Conservation (phyloP, 2,888 invertebrate species). For the Odontocolon sp. region DNA sequence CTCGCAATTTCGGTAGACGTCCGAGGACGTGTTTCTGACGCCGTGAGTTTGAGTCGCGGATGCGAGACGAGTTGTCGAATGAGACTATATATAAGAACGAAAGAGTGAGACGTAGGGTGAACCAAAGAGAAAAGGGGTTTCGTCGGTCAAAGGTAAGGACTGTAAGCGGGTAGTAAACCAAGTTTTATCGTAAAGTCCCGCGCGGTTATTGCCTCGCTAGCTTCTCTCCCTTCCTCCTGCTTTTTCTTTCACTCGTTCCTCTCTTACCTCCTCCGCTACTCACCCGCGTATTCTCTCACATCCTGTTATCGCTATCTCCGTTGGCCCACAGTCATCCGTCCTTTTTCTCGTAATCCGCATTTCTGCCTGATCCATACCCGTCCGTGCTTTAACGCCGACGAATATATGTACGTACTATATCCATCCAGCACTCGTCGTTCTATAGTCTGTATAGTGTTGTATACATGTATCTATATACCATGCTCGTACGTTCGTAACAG, state of each 20-base stretch:
- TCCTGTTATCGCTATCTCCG: too few species aligned
- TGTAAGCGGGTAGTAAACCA: slow-evolving; percentile 67
- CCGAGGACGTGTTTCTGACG: slow-evolving; percentile 30
- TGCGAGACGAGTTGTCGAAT: not conserved
- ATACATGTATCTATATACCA: not conserved
- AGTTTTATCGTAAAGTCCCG: slow-evolving; percentile 70
- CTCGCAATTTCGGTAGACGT: slow-evolving; percentile 32
- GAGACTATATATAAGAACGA: not conserved
- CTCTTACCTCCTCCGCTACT: slow-evolving; percentile 15
- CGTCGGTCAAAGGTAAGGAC: slow-evolving; percentile 57
- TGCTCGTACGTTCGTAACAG: slow-evolving; percentile 2
- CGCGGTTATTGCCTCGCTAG: slow-evolving; percentile 56
- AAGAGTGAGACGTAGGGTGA: slow-evolving; percentile 21
- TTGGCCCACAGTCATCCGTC: slow-evolving; percentile 45
- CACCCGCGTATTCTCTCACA: slow-evolving; percentile 19
- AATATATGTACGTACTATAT: slow-evolving; percentile 1
- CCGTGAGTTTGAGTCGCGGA: slow-evolving; percentile 16
- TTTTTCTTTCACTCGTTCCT: slow-evolving; percentile 8
- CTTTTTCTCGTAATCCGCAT: slow-evolving; percentile 46
- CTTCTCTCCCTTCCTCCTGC: slow-evolving; percentile 10
- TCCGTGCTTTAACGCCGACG: not conserved
- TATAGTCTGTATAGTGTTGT: not conserved
- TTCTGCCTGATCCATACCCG: slow-evolving; percentile 24
- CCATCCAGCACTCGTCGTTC: not conserved
- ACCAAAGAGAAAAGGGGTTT: slow-evolving; percentile 38